Base-by-base conservation (phyloP, 2,113 vertebrate genomes). In the Saguinus imperator region DNA sequence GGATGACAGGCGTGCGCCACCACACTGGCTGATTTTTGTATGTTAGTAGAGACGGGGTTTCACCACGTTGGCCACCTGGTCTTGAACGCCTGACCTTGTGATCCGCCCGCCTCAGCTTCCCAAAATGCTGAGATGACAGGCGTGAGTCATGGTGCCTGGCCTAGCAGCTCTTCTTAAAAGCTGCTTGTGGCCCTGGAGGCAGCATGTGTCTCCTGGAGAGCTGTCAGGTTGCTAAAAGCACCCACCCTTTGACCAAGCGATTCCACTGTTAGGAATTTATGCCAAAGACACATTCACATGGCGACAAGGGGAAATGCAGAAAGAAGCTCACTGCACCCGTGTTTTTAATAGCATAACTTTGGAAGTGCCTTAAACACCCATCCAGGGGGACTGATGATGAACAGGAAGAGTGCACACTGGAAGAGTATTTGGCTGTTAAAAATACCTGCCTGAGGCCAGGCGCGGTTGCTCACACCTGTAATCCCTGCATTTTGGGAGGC, bases 221-320 rank as follows among this genome's bases (percentile, higher is more conserved):
- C 25, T 50, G 52, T 79, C 70, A 52, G 70, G 13, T 1, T 35
- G 76, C 37, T 29, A 40, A 1, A 2, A 1, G 72, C 52, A 10
- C 70, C 79, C 83, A 68, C 73, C 55, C 72, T 94, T 57, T 66
- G 94, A 73, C 87, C 94, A 10, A 14, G 32, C 9, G 6, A 70
- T 87, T 87, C 91, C 76, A 64, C 61, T 72, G 83, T 96, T 84
- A 88, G 94, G 84, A 37, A 79, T 11, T 57, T 55, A n/a, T 7
- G 40, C 45, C 23, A 25, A 61, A 77, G 88, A 80, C 45, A 40
- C 82, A 35, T 70, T 70, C 68, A 20, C 52, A 29, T 0, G 14
- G 50, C 5, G 70, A 50, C 32, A 29, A 92, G 86, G 68, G 52
- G 45, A 83, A 23, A 70, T 2, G 80, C 80, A 8, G 64, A 48